phyloP scores from a whole-genome alignment of 1,140 invertebrate species.

The Drosophila tsacasi region DNA sequence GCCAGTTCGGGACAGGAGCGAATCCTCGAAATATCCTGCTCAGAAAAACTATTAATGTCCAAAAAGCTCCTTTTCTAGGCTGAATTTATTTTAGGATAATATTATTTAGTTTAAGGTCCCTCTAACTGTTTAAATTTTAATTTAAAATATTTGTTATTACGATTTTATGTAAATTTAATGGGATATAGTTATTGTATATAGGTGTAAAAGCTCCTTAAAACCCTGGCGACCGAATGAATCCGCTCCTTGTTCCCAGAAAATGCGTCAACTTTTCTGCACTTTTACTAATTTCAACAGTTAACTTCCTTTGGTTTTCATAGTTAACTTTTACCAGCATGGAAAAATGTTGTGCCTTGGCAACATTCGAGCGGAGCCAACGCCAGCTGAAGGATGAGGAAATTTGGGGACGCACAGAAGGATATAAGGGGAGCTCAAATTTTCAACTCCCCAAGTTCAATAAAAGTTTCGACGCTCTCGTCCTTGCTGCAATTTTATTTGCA shows the following conservation, averaged over 20 bases:
- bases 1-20: slow-evolving; percentile 45
- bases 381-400: slow-evolving; percentile 1
- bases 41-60: neutral
- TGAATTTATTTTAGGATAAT: neutral
- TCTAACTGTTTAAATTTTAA: neutral
- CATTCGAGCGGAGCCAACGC: slow-evolving; percentile 42
- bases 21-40: neutral
- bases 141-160: neutral
- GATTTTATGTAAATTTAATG: neutral
- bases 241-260: slow-evolving; percentile 61
- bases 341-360: slow-evolving; percentile 80
- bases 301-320: slow-evolving; percentile 85
- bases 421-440: slow-evolving; percentile 34
- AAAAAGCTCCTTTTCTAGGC: no score
- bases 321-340: slow-evolving; percentile 84
- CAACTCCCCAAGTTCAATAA: slow-evolving; percentile 81
- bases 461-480: slow-evolving; percentile 69
- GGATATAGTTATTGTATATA: neutral
- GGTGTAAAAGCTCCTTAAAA: neutral
- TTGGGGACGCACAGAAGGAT: neutral
- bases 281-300: slow-evolving; percentile 84
- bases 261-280: slow-evolving; percentile 83
- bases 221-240: neutral
- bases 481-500: slow-evolving; percentile 79
- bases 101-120: neutral